Conservation (phyloP, 2,113 vertebrate species). For the Craseonycteris thonglongyai region DNA sequence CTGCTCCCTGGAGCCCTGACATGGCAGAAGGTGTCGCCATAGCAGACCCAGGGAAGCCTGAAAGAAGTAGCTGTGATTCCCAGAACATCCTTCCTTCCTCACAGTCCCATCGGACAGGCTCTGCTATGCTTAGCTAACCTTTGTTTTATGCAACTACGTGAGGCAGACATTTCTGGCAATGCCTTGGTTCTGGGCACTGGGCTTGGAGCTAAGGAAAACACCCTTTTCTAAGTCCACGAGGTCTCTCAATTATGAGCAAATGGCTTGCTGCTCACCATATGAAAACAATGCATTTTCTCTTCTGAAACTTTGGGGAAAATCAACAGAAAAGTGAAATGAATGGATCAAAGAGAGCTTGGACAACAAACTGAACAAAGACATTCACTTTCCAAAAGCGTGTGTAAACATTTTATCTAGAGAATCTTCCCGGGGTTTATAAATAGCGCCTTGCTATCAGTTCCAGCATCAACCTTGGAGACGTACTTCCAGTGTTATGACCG, state of each 20-base stretch:
- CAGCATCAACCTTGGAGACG: slow-evolving; percentile 10
- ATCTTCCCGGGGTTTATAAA: slow-evolving; percentile 56
- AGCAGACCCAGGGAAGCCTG: not conserved
- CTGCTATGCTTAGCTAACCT: not conserved
- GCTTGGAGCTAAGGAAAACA: not conserved
- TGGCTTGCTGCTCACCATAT: not conserved
- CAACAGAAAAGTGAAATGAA: slow-evolving; percentile 21
- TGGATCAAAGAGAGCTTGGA: slow-evolving; percentile 11
- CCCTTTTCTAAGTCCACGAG: not conserved
- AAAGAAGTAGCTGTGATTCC: not conserved
- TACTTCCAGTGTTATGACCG: slow-evolving; percentile 2
- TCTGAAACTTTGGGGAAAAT: slow-evolving; percentile 1
- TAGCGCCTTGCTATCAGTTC: not conserved
- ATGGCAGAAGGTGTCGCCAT: not conserved
- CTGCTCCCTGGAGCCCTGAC: not conserved
- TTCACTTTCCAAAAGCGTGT: slow-evolving; percentile 12
- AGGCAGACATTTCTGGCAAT: not conserved
- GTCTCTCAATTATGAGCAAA: not conserved
- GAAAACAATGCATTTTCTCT: not conserved
- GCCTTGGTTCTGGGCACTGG: not conserved
- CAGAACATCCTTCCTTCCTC: not conserved
- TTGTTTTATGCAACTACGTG: fast-evolving
- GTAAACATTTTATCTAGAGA: slow-evolving; percentile 27
- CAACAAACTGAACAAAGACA: not conserved
- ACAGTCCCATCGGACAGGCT: not conserved